phyloP scores from a whole-genome alignment of 2,888 invertebrate species.

The Megaustenia siamemsis region DNA sequence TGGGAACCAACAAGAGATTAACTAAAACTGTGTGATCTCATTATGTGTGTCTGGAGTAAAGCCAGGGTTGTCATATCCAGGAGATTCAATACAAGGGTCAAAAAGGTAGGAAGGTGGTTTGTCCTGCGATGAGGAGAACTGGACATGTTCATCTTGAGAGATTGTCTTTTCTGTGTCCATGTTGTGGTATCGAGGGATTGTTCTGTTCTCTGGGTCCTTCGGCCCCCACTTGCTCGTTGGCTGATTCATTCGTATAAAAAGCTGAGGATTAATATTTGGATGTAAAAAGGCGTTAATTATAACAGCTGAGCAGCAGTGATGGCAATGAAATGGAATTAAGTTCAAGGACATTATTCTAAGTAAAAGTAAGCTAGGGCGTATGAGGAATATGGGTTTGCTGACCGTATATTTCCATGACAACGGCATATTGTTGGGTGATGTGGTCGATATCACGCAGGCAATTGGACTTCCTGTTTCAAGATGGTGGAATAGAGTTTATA shows the following conservation, averaged over 20 bases:
- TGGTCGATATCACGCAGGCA: no score
- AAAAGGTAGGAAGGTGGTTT: background rate
- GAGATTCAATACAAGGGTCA: background rate
- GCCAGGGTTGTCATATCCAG: background rate
- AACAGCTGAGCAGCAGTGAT: no score
- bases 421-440: no score
- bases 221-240: conserved; percentile 55
- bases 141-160: background rate
- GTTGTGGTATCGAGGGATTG: conserved; percentile 50
- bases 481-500: no score
- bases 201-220: conserved; percentile 44
- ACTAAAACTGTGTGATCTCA: background rate
- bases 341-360: no score
- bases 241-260: conserved; percentile 47
- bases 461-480: no score
- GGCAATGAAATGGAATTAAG: no score
- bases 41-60: background rate
- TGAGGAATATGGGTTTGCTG: no score
- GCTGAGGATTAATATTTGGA: conserved; percentile 37
- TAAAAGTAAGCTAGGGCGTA: no score
- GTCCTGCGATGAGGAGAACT: background rate
- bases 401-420: no score
- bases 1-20: no score
- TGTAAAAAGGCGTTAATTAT: no score
- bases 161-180: background rate